Percentiles rank a stretch among this genome's conserved stretches.
Conservation (phyloP, 2,888 invertebrate species). For the Escarpia spicata region DNA sequence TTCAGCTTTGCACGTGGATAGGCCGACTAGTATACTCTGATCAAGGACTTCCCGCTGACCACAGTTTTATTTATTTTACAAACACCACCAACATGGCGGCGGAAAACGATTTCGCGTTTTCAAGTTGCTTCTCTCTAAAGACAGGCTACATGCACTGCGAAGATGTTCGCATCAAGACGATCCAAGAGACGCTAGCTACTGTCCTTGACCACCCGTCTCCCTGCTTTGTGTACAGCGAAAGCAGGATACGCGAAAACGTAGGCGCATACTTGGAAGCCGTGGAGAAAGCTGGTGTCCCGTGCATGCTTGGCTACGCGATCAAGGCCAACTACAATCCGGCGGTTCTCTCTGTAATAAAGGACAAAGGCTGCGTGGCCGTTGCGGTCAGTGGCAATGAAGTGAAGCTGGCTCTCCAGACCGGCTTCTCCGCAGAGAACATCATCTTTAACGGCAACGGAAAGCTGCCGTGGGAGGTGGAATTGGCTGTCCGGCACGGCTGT, state of each 20-base stretch:
- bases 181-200: slow-evolving; percentile 36
- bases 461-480: slow-evolving; percentile 60
- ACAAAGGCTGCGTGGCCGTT: slow-evolving; percentile 50
- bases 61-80: too few relatives aligned
- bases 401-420: slow-evolving; percentile 58
- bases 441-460: slow-evolving; percentile 67
- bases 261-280: slow-evolving; percentile 45
- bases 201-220: slow-evolving; percentile 35
- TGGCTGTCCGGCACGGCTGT: slow-evolving; percentile 59
- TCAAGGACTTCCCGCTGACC: too few relatives aligned
- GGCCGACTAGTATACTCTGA: too few relatives aligned
- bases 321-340: slow-evolving; percentile 63
- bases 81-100: not conserved
- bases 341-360: slow-evolving; percentile 52
- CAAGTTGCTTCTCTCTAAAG: not conserved
- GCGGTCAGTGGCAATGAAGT: slow-evolving; percentile 64
- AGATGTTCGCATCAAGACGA: slow-evolving; percentile 37
- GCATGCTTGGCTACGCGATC: slow-evolving; percentile 57
- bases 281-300: slow-evolving; percentile 33
- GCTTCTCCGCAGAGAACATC: slow-evolving; percentile 56
- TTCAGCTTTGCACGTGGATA: too few relatives aligned
- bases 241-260: slow-evolving; percentile 49
- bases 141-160: slow-evolving; percentile 45
- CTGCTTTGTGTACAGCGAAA: slow-evolving; percentile 55
- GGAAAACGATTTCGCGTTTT: not conserved